A percentile compares a stretch with the other conserved stretches of the same genome.
These are phyloP conservation scores for Hydropsyche betteni DNA, from an alignment of 2,888 invertebrate species.

Conservation along the genomic window DNA sequence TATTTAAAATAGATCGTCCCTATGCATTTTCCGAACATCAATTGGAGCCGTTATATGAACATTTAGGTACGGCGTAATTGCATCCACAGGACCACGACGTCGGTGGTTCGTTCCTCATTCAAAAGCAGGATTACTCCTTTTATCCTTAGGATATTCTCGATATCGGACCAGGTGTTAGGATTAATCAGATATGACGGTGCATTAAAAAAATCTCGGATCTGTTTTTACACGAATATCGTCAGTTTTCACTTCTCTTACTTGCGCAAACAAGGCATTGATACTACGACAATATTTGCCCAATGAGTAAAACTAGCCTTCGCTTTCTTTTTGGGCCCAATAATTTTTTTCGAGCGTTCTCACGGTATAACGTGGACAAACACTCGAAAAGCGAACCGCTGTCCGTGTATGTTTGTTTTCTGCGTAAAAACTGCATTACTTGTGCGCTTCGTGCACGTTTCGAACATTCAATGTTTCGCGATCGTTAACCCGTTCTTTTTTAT, in stretches of 20 bases:
- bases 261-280: background rate
- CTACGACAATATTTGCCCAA: slow-evolving; percentile 6
- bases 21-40: no score
- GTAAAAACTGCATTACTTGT: slow-evolving; percentile 14
- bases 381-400: slow-evolving; percentile 6
- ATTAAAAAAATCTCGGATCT: background rate
- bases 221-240: background rate
- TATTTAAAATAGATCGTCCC: slow-evolving; percentile 27
- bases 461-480: no score
- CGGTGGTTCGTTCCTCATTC: slow-evolving; percentile 17
- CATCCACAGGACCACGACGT: background rate
- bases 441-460: no score
- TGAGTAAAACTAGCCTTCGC: slow-evolving; percentile 7
- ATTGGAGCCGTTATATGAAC: slow-evolving; percentile 19
- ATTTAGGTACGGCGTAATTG: slow-evolving; percentile 22
- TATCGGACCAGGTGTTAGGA: background rate
- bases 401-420: background rate
- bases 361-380: slow-evolving; percentile 4
- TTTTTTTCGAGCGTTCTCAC: slow-evolving; percentile 26
- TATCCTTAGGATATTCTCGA: slow-evolving; percentile 2
- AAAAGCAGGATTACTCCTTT: slow-evolving; percentile 3
- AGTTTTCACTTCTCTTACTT: slow-evolving; percentile 1
- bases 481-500: no score
- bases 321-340: slow-evolving; percentile 1
- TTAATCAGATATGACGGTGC: background rate